A percentile compares a stretch with the other conserved stretches of the same genome.
phyloP scores from a whole-genome alignment of 2,888 invertebrate species.

The Buathra laborator region DNA sequence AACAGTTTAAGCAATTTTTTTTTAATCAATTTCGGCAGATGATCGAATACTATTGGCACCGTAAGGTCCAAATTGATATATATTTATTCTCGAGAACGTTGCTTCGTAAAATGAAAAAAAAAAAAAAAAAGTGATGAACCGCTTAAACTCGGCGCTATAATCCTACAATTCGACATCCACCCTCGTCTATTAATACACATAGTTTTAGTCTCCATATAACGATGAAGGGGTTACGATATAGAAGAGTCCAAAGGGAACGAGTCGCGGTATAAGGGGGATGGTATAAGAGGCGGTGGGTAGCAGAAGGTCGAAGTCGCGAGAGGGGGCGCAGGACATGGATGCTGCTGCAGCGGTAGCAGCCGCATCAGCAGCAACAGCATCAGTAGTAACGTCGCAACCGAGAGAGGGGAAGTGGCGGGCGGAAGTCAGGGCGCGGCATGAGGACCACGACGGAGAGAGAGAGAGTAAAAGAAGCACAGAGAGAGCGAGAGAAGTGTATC shows the following conservation, averaged over 20 bases:
- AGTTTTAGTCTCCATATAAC: background rate
- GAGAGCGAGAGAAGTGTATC: conserved; percentile 31
- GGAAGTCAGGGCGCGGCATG: conserved; percentile 72
- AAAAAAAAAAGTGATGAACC: no score
- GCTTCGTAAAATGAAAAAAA: no score
- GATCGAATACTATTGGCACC: no score
- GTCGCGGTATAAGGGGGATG: conserved; percentile 3
- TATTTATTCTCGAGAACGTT: no score
- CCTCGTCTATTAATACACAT: background rate
- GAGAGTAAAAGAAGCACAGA: conserved; percentile 72
- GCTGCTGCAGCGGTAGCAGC: conserved; percentile 45
- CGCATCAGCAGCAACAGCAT: conserved; percentile 27
- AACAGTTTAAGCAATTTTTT: background rate
- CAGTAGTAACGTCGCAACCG: conserved; percentile 51
- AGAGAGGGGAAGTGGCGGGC: conserved; percentile 75
- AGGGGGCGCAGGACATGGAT: conserved; percentile 52
- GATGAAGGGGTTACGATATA: background rate
- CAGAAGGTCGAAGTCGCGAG: conserved; percentile 62
- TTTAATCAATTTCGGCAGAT: background rate
- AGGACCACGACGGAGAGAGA: conserved; percentile 67
- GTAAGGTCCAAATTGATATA: no score
- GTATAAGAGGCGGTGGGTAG: conserved; percentile 46
- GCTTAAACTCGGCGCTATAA: background rate
- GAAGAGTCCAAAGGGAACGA: background rate
- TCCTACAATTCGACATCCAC: background rate